Conservation (phyloP, 2,113 vertebrate genomes). For the Struthidea cinerea region DNA sequence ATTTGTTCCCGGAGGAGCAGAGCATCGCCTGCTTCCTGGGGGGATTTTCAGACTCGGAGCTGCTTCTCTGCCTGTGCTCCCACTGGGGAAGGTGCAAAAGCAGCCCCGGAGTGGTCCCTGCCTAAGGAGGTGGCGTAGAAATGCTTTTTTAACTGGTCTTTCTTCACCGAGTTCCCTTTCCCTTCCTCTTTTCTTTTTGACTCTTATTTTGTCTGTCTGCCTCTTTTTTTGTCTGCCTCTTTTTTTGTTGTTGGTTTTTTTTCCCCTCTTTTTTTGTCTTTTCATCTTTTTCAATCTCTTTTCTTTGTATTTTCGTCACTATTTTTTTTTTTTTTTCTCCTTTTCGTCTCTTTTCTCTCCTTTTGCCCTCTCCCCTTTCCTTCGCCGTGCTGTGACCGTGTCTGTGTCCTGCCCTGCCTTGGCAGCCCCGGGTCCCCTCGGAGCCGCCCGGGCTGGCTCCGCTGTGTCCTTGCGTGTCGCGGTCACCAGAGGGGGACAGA, state of each 20-base stretch:
- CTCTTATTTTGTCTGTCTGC: too few relatives aligned
- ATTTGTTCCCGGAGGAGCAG: neutral
- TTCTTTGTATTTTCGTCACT: neutral
- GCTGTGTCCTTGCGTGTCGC: neutral
- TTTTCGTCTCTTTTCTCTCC: accelerated
- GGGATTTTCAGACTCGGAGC: accelerated
- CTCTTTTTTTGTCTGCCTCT: accelerated
- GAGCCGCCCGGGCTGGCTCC: neutral
- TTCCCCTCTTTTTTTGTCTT: too few relatives aligned
- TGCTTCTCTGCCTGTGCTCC: neutral
- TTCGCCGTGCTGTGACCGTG: accelerated
- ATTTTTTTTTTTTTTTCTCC: neutral
- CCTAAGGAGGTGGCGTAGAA: neutral
- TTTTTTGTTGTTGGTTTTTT: too few relatives aligned
- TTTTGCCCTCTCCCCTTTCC: accelerated
- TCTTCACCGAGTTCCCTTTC: neutral
- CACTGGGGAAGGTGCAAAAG: accelerated
- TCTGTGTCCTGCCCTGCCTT: accelerated
- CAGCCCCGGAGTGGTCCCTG: accelerated
- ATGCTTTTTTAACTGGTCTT: accelerated
- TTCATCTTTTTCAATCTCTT: accelerated
- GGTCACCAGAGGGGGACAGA: conserved; percentile 45
- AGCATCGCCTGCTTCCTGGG: neutral
- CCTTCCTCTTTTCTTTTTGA: neutral
- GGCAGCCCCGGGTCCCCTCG: neutral